These are phyloP conservation scores for Imbricaverruca yamaguchii DNA, from an alignment of 2,888 invertebrate species.

Conservation along the genomic window DNA sequence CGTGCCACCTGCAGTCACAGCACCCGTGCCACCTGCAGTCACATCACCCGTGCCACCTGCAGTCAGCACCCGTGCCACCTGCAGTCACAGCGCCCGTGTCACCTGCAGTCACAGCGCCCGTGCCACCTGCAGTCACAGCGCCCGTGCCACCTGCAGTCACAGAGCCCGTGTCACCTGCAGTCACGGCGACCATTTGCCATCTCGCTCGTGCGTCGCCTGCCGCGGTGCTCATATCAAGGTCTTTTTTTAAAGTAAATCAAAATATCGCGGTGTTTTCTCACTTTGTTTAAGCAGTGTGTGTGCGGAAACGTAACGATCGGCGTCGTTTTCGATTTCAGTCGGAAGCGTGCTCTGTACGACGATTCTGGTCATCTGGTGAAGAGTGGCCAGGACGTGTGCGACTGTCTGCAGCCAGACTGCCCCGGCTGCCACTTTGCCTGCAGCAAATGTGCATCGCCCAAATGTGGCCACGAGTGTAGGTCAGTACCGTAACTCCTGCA, in stretches of 20 bases:
- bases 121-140: no score
- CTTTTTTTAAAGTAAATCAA: background rate
- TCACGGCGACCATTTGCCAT: no score
- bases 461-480: constrained; percentile 75
- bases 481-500: constrained; percentile 36
- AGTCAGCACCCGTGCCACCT: no score
- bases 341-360: constrained; percentile 51
- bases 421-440: constrained; percentile 80
- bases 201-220: no score
- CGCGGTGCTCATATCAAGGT: background rate
- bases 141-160: no score
- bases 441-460: constrained; percentile 59
- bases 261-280: background rate
- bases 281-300: background rate
- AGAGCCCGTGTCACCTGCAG: no score
- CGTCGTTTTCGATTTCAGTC: background rate
- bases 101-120: no score
- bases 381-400: constrained; percentile 66
- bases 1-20: no score
- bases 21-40: no score
- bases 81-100: no score
- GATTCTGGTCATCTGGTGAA: constrained; percentile 57
- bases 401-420: constrained; percentile 69
- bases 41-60: no score
- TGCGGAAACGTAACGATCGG: background rate